Evolutionary conservation across 2,797 vertebrate species (phyloP), one percentile per base, ranked within the genome.

Genomic region (Chaenodraco wilsoni): DNA sequence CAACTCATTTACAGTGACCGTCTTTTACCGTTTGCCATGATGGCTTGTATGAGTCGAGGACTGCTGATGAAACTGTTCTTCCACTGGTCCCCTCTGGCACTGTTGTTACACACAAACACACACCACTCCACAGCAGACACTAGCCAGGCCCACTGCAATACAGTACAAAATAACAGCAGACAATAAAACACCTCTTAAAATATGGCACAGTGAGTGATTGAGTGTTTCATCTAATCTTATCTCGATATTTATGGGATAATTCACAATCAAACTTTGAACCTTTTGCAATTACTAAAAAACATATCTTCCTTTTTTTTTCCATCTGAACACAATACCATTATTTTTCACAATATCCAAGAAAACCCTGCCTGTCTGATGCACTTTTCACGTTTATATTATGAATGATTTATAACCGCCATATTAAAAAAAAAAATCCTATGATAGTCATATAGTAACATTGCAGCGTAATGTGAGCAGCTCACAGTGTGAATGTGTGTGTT

Each of bases 91-190:
- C 93, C 90, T 83, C 74, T 79, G 46, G 52, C 3, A n/a, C n/a
- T 77, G 87, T 95, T 93, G 83, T 93, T 93, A 76, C 94, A 95
- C 19, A 91, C 92, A 78, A 95, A 94, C 68, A 93, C 93, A 65
- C 91, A 94, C 94, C 94, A 95, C 83, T 94, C 94, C 69, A 94
- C 3, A 0, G 92, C 71, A 21, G 89, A 83, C 78, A 94, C 85
- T 75, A 93, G 72, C 89, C 92, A 95, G 10, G 94, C 93, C 87
- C 89, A 93, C 92, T 94, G 65, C 1, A 78, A 67, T 1, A 52
- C 21, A 41, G 31, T 0, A 5, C 10, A 68, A 2, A 0, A 69
- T 1, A 16, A 69, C 9, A 55, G 17, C 40, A 52, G 0, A 4
- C 43, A 12, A 13, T 9, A n/a, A 7, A 27, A 17, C 12, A 40